phyloP scores from a whole-genome alignment of 2,888 invertebrate genomes.

The Parnassius mnemosyne region DNA sequence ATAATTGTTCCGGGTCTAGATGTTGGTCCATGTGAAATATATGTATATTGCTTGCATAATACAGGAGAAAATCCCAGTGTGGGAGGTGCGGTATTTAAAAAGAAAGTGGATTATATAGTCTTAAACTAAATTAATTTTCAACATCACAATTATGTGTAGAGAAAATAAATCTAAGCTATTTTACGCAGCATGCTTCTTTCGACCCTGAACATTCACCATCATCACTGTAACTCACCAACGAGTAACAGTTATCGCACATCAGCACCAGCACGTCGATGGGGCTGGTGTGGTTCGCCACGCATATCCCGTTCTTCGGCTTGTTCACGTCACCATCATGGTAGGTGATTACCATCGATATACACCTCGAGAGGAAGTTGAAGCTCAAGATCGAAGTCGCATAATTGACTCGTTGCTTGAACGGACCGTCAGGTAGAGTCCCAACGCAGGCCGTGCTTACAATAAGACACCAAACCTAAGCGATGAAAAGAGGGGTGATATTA shows the following conservation, averaged over 20 bases:
- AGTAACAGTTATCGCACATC: constrained; percentile 98
- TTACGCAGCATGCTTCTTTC: not conserved
- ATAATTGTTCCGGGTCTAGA: too few relatives aligned
- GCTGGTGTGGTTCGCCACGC: constrained; percentile 99
- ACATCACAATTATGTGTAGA: too few relatives aligned
- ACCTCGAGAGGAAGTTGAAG: constrained; percentile 95
- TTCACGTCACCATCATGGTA: constrained; percentile 93
- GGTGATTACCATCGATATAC: constrained; percentile 92
- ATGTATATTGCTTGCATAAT: too few relatives aligned
- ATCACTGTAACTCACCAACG: constrained; percentile 87
- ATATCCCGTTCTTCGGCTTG: constrained; percentile 90
- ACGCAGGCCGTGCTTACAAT: constrained; percentile 92
- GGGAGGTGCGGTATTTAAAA: too few relatives aligned
- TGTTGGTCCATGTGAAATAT: too few relatives aligned
- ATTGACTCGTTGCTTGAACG: constrained; percentile 89
- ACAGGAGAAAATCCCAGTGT: too few relatives aligned
- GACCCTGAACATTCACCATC: not conserved
- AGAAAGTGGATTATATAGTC: too few relatives aligned
- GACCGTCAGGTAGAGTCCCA: constrained; percentile 89
- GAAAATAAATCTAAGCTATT: too few relatives aligned
- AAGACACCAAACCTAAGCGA: constrained; percentile 89
- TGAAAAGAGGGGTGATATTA: constrained; percentile 39
- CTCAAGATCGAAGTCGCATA: constrained; percentile 91
- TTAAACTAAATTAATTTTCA: too few relatives aligned
- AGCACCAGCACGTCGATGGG: constrained; percentile 98